Percentiles rank a stretch among this genome's conserved stretches.
Conservation (phyloP, 2,888 invertebrate species). For the Melinopterus prodromus region DNA sequence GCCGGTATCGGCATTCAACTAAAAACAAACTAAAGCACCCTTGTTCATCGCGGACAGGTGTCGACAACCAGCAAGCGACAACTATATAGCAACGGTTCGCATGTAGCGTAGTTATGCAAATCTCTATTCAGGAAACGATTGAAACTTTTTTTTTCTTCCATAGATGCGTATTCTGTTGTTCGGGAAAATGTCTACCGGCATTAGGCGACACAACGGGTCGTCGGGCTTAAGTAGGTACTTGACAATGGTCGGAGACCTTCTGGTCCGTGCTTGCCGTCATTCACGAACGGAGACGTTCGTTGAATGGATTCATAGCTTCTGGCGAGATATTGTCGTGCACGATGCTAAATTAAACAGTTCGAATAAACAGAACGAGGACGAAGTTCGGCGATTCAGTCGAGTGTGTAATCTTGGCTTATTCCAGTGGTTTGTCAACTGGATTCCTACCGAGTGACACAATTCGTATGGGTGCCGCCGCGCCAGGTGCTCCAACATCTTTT, state of each 20-base stretch:
- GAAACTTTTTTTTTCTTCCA: background rate
- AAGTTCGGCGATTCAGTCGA: background rate
- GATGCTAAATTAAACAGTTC: background rate
- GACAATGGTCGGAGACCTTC: slow-evolving; percentile 4
- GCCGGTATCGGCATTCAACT: no score
- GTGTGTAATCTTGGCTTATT: background rate
- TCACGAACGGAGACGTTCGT: background rate
- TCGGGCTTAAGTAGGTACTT: background rate
- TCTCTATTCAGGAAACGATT: background rate
- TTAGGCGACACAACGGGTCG: background rate
- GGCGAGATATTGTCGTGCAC: background rate
- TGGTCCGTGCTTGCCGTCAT: background rate
- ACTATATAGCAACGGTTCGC: no score
- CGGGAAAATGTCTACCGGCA: background rate
- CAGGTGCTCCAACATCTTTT: background rate
- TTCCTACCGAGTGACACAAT: background rate
- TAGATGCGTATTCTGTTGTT: background rate
- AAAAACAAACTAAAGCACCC: no score
- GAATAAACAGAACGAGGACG: background rate
- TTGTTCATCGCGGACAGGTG: no score
- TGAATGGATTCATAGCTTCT: background rate
- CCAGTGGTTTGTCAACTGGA: background rate
- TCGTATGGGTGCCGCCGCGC: background rate
- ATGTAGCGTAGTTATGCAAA: no score
- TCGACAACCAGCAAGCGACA: no score